Evolutionary conservation across 1,140 invertebrate genomes (phyloP).

Genomic region (Octopus bimaculoides): DNA sequence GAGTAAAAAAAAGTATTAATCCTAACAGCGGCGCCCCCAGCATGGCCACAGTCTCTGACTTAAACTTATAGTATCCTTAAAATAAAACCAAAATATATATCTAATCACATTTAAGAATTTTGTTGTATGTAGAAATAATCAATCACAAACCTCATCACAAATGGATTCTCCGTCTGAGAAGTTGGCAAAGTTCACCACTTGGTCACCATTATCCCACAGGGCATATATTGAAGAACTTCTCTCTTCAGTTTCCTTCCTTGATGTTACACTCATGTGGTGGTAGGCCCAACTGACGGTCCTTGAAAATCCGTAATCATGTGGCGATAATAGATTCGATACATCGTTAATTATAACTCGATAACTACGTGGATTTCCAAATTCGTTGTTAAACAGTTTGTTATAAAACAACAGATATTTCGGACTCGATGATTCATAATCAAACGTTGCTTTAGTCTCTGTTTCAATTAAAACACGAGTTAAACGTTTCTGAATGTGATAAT

Average conservation of each 20-base stretch:
- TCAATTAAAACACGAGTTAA: conserved; percentile 25
- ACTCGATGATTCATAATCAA: conserved; percentile 17
- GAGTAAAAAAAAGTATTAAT: too few species aligned
- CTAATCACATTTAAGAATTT: too few species aligned
- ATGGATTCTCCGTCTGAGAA: conserved; percentile 41
- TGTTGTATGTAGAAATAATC: too few species aligned
- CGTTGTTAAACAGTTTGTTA: conserved; percentile 22
- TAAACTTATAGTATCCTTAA: too few species aligned
- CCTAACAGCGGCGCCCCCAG: too few species aligned
- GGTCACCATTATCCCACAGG: conserved; percentile 35
- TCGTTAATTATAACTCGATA: conserved; percentile 24
- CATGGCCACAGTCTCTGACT: too few species aligned
- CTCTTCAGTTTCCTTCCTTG: conserved; percentile 37
- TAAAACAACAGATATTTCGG: conserved; percentile 31
- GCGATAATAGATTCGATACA: conserved; percentile 17
- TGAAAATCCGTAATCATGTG: conserved; percentile 22
- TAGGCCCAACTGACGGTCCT: conserved; percentile 28
- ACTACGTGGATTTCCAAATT: conserved; percentile 22
- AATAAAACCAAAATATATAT: too few species aligned
- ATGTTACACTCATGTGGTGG: conserved; percentile 35
- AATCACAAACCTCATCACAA: conserved; percentile 28
- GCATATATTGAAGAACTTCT: conserved; percentile 40
- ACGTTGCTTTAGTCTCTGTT: conserved; percentile 27
- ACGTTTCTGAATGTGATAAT: conserved; percentile 22
- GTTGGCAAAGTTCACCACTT: conserved; percentile 38